These are phyloP conservation scores for Zygothrica quintamaculata DNA, from an alignment of 2,888 invertebrate genomes.

Conservation along the genomic window DNA sequence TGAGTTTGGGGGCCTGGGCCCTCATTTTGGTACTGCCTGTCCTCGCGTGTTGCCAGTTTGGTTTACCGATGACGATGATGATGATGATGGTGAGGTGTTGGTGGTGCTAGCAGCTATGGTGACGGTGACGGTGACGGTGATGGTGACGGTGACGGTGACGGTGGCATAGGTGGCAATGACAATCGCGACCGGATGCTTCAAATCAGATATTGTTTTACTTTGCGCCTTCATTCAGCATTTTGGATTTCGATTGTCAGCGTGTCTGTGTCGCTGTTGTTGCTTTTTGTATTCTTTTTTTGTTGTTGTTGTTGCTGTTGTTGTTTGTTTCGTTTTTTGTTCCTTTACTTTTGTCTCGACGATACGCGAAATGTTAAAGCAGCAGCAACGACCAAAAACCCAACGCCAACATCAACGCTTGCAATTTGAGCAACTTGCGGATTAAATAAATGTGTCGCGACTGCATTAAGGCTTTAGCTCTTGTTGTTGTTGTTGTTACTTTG, in stretches of 20 bases:
- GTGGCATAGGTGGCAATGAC: constrained; percentile 82
- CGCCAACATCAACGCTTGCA: constrained; percentile 54
- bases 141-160: constrained; percentile 42
- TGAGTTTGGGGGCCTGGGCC: constrained; percentile 58
- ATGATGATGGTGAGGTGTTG: constrained; percentile 64
- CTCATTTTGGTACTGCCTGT: constrained; percentile 48
- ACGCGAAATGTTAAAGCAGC: constrained; percentile 33
- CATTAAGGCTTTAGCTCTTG: constrained; percentile 37
- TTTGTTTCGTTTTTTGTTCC: constrained; percentile 10
- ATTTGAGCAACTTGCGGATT: constrained; percentile 72
- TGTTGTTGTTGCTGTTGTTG: constrained; percentile 1
- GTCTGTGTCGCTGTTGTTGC: constrained; percentile 61
- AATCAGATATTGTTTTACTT: constrained; percentile 83
- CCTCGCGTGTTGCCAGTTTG: constrained; percentile 57
- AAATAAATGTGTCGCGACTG: constrained; percentile 73
- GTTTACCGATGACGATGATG: background rate
- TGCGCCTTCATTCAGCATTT: constrained; percentile 77
- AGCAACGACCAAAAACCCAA: constrained; percentile 20
- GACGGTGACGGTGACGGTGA: constrained; percentile 74
- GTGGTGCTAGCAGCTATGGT: constrained; percentile 21
- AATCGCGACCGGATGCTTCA: constrained; percentile 84
- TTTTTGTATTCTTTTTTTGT: constrained; percentile 9
- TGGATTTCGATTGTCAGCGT: constrained; percentile 74
- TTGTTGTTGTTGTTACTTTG: too few relatives aligned
- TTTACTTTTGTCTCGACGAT: constrained; percentile 41